Percentiles rank a stretch among this genome's conserved stretches.
phyloP scores from a whole-genome alignment of 2,113 vertebrate species.

The Pica pica region DNA sequence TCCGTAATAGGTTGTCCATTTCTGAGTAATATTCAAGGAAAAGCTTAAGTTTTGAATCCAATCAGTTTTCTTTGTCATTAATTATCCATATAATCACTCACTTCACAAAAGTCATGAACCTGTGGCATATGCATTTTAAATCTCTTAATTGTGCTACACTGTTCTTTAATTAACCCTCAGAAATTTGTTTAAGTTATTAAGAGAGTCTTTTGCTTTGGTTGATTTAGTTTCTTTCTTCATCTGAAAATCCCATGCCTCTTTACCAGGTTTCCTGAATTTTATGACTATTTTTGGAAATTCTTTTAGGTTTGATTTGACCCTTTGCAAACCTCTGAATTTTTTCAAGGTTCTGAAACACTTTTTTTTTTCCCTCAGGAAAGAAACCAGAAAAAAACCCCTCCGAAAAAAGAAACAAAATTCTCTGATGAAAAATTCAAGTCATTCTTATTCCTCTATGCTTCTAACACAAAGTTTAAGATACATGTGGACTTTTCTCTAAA shows the following conservation, averaged over 20 bases:
- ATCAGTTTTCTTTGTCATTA: neutral
- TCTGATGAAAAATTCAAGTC: neutral
- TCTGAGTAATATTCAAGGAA: neutral
- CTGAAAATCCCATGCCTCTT: neutral
- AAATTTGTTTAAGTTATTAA: neutral
- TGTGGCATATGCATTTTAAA: neutral
- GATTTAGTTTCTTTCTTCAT: neutral
- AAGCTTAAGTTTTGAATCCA: neutral
- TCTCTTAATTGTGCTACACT: neutral
- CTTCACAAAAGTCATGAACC: neutral
- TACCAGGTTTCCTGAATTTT: neutral
- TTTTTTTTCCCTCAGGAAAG: too few species aligned
- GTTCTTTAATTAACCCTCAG: neutral
- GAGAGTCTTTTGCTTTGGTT: neutral
- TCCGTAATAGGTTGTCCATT: neutral
- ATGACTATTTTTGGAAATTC: neutral
- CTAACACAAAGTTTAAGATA: neutral
- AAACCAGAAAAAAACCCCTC: neutral
- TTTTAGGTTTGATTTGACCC: rapidly evolving
- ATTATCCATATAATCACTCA: neutral
- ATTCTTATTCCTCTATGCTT: neutral
- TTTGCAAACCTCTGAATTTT: neutral
- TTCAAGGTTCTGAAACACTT: neutral
- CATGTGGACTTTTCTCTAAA: neutral
- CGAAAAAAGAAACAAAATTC: neutral